Base-by-base conservation (phyloP, 2,113 vertebrate genomes). In the Aspiorhynchus laticeps region DNA sequence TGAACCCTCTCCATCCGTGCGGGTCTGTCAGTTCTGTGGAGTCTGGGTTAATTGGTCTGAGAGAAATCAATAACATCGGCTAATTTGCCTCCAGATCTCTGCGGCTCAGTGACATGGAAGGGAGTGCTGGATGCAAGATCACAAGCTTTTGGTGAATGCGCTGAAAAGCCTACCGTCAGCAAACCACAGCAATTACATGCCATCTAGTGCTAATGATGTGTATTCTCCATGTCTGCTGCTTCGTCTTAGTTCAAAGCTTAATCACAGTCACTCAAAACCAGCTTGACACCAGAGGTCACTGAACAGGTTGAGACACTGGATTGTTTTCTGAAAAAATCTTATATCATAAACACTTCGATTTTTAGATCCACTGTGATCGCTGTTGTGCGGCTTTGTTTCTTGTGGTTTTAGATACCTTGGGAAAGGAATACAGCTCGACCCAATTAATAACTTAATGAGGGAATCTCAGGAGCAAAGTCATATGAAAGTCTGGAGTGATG, bases 31-130 rank as follows among this genome's bases (percentile, higher is more conserved):
- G n/a, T n/a, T n/a, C n/a, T n/a, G 48, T 8, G 56, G 63, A 71
- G 75, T 77, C 87, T 56, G 76, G 82, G 63, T 84, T 88, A 84
- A 87, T 79, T 84, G 82, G 82, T 88, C 74, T 56, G 87, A 79
- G 48, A 71, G 31, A 74, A 85, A 88, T 88, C 63, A 79, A 84
- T 85, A 69, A 19, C 33, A 7, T 43, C 26, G 33, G 82, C 83
- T 84, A 79, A 87, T 79, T 73, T 85, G 36, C 28, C 87, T 73
- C 74, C 43, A 86, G 75, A 86, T 79, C 59, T 79, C 63, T 12
- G 1, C 26, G 8, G 43, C 38, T 63, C 36, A 67, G 56, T 85
- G 84, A 85, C 36, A 67, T 51, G 26, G 59, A 85, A 65, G 38
- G 9, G 26, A 78, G 38, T 15, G 38, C 38, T 48, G 53, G 43